Conservation (phyloP, 2,113 vertebrate species). For the Percina caprodes region DNA sequence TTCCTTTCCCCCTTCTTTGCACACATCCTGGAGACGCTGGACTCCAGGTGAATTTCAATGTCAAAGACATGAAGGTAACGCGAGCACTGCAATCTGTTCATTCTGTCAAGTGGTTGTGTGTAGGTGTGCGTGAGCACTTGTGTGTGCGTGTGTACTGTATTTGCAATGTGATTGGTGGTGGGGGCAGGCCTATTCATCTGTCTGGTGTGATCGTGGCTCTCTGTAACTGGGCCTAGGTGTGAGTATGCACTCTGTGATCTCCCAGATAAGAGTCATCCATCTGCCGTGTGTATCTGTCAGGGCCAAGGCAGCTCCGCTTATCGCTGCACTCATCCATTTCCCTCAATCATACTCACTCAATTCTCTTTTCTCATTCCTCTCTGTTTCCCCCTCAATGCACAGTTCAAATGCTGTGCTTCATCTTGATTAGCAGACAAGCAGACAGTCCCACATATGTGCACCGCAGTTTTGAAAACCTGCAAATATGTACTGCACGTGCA, state of each 20-base stretch:
- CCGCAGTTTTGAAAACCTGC: constrained; percentile 1
- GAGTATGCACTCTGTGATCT: constrained; percentile 78
- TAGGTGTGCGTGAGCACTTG: constrained; percentile 27
- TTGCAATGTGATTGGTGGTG: constrained; percentile 63
- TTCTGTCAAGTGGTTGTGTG: constrained; percentile 54
- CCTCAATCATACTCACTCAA: constrained; percentile 58
- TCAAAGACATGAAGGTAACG: constrained; percentile 60
- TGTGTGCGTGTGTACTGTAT: constrained; percentile 45
- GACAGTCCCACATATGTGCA: constrained; percentile 6
- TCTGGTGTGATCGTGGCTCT: constrained; percentile 79
- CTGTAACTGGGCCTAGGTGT: constrained; percentile 71
- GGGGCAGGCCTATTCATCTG: constrained; percentile 74
- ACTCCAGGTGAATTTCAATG: constrained; percentile 79
- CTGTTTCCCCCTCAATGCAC: constrained; percentile 22
- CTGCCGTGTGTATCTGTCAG: constrained; percentile 79
- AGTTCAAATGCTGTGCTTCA: constrained; percentile 51
- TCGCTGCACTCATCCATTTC: constrained; percentile 77
- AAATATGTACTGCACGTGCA: neutral
- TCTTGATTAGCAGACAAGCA: constrained; percentile 65
- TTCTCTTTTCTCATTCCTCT: constrained; percentile 43
- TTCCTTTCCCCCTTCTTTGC: constrained; percentile 14
- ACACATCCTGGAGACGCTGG: constrained; percentile 51
- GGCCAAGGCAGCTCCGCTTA: constrained; percentile 74
- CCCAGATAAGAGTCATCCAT: constrained; percentile 82
- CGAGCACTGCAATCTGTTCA: constrained; percentile 71